Percentiles rank a stretch among this genome's conserved stretches.
These are phyloP conservation scores for Onychomys leucogaster DNA, from an alignment of 2,797 vertebrate genomes.

Conservation along the genomic window DNA sequence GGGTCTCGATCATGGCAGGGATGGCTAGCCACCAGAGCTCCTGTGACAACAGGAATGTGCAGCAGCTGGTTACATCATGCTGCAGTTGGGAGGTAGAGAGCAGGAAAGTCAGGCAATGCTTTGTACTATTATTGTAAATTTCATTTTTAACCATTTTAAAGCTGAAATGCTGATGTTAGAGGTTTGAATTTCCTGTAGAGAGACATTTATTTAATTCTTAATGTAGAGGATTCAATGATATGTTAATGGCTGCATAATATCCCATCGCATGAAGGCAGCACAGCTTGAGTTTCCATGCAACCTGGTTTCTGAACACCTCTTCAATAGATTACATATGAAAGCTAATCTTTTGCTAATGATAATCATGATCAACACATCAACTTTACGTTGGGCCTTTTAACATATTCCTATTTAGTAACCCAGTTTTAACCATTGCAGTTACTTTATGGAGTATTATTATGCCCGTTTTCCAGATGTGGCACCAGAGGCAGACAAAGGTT, in stretches of 20 bases:
- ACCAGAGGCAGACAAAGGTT: not conserved
- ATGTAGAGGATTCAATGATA: not conserved
- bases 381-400: not conserved
- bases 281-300: not conserved
- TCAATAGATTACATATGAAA: not conserved
- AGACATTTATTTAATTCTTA: not conserved
- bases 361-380: not conserved
- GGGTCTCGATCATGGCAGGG: too few relatives aligned
- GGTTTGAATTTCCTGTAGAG: not conserved
- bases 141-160: not conserved
- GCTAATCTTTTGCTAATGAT: not conserved
- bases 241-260: not conserved
- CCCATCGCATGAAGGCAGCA: not conserved
- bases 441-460: not conserved
- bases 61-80: not conserved
- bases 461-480: not conserved
- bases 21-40: too few relatives aligned
- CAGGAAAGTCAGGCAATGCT: not conserved
- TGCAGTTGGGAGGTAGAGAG: not conserved
- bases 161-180: not conserved
- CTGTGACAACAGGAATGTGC: not conserved
- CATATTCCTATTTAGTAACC: not conserved
- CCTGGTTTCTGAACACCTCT: not conserved
- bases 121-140: not conserved
- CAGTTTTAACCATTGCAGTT: not conserved